Conservation (phyloP, 2,888 invertebrate genomes). For the Agonum fuliginosum region DNA sequence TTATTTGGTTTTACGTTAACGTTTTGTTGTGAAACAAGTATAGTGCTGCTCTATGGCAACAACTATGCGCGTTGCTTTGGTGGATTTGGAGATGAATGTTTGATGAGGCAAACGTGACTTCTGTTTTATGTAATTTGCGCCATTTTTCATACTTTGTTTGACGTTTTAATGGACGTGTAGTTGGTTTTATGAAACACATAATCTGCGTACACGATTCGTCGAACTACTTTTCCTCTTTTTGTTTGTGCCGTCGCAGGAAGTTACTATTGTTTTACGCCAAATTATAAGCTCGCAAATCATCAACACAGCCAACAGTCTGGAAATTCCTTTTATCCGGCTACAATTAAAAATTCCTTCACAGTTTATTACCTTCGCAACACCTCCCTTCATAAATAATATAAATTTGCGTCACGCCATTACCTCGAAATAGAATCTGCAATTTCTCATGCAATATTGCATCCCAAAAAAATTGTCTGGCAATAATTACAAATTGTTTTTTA, state of each 20-base stretch:
- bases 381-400: constrained; percentile 20
- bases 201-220: constrained; percentile 16
- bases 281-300: constrained; percentile 35
- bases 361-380: constrained; percentile 13
- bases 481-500: no score
- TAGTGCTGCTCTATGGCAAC: background rate
- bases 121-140: constrained; percentile 52
- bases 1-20: constrained; percentile 32
- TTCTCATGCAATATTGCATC: no score
- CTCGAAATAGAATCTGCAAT: background rate
- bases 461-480: no score
- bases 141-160: constrained; percentile 22
- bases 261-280: constrained; percentile 21
- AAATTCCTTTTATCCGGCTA: constrained; percentile 21
- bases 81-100: constrained; percentile 52
- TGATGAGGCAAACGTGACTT: constrained; percentile 50
- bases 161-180: constrained; percentile 20
- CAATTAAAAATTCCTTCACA: constrained; percentile 31
- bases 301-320: constrained; percentile 1
- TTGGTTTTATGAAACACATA: constrained; percentile 1
- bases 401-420: constrained; percentile 13
- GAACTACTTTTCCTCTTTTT: constrained; percentile 7
- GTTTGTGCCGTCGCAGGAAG: constrained; percentile 20
- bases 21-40: constrained; percentile 26
- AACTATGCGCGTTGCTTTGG: background rate